These are phyloP conservation scores for Anneissia japonica DNA, from an alignment of 35 echinoderm and acorn worm species.

Conservation along the genomic window DNA sequence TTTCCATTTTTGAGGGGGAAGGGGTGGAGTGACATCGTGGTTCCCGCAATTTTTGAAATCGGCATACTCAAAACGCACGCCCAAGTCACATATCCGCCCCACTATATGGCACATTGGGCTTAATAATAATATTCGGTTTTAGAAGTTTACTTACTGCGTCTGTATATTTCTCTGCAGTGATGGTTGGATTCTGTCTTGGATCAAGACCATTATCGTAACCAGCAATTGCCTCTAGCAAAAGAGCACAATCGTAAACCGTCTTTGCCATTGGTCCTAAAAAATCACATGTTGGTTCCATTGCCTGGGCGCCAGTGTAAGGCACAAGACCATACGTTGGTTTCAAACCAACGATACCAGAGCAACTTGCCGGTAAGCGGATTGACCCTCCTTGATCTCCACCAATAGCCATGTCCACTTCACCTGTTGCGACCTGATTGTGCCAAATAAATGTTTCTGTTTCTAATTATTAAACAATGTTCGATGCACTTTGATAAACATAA, in stretches of 20 bases:
- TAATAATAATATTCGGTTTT: too few species aligned
- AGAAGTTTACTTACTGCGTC: conserved; percentile 42
- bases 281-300: conserved; percentile 38
- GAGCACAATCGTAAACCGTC: conserved; percentile 60
- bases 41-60: too few species aligned
- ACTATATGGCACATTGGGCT: too few species aligned
- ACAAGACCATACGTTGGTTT: conserved; percentile 64
- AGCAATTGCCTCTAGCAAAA: conserved; percentile 61
- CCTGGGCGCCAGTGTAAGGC: conserved; percentile 49
- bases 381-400: conserved; percentile 74
- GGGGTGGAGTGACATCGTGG: too few species aligned
- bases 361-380: conserved; percentile 51
- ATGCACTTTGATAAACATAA: background rate
- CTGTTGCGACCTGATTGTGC: conserved; percentile 55
- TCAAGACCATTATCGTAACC: conserved; percentile 57
- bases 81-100: too few species aligned
- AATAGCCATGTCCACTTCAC: conserved; percentile 66
- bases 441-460: background rate
- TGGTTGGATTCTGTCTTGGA: conserved; percentile 34
- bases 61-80: too few species aligned
- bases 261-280: conserved; percentile 59
- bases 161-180: conserved; percentile 36
- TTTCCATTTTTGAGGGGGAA: too few species aligned
- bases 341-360: conserved; percentile 64
- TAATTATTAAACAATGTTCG: background rate